A percentile compares a stretch with the other conserved stretches of the same genome.
phyloP scores from a whole-genome alignment of 2,113 vertebrate genomes.

The Nothobranchius kuhntae region DNA sequence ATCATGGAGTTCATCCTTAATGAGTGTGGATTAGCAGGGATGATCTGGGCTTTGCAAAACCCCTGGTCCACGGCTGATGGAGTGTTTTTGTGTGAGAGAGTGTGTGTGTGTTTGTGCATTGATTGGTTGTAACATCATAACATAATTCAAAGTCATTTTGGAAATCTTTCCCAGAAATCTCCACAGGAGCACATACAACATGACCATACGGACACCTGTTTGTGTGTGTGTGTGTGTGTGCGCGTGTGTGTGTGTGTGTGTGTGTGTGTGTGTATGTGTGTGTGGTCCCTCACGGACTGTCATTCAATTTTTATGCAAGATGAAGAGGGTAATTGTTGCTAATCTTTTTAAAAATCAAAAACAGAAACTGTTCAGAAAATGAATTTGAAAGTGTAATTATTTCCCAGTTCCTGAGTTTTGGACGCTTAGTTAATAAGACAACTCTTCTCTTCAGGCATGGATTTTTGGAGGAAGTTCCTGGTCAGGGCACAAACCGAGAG shows the following conservation, averaged over 20 bases:
- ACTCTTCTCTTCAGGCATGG: constrained; percentile 14
- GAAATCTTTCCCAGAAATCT: constrained; percentile 67
- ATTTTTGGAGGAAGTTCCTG: constrained; percentile 5
- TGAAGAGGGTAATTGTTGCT: constrained; percentile 40
- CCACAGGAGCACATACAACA: constrained; percentile 39
- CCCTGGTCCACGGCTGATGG: constrained; percentile 58
- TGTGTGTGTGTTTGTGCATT: not conserved
- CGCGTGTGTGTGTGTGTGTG: not conserved
- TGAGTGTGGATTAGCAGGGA: constrained; percentile 82
- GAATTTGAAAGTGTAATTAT: not conserved
- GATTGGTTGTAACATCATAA: constrained; percentile 33
- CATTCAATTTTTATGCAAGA: constrained; percentile 52
- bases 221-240: constrained; percentile 13
- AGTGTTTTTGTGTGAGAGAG: not conserved
- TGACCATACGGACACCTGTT: constrained; percentile 12
- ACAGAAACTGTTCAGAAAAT: not conserved
- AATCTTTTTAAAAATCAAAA: not conserved
- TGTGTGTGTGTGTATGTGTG: no score
- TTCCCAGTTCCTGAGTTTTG: constrained; percentile 38
- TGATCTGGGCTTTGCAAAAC: constrained; percentile 80
- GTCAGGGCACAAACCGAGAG: constrained; percentile 6
- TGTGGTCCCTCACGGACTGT: not conserved
- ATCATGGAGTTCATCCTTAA: constrained; percentile 83
- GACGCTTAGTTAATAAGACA: constrained; percentile 29
- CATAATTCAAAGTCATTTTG: constrained; percentile 54